A percentile compares a stretch with the other conserved stretches of the same genome.
Evolutionary conservation across 2,888 invertebrate genomes (phyloP).

Genomic region (Disparrhopalites patrizii): DNA sequence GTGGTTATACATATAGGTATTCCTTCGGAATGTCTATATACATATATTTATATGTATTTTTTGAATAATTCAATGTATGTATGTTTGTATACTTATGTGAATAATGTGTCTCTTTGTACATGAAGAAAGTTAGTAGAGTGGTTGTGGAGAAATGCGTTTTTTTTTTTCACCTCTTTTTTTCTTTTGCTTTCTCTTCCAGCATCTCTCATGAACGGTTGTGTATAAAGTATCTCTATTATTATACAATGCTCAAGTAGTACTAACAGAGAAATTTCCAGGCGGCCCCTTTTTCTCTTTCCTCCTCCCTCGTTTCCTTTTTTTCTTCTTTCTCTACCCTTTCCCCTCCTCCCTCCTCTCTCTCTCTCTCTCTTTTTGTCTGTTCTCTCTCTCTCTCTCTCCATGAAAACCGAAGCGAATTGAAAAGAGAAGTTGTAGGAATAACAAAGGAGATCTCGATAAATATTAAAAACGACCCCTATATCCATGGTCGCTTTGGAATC

Average conservation of each 20-base stretch:
- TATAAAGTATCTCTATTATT: slow-evolving; percentile 1
- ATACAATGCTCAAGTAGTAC: not conserved
- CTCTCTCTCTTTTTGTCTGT: no score
- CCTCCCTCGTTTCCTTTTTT: no score
- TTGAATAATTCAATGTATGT: not conserved
- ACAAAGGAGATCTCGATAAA: slow-evolving; percentile 49
- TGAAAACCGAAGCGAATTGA: slow-evolving; percentile 42
- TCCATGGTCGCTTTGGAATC: slow-evolving; percentile 46
- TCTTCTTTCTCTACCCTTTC: no score
- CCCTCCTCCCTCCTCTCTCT: no score
- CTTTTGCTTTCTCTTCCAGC: slow-evolving; percentile 17
- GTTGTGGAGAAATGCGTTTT: slow-evolving; percentile 22
- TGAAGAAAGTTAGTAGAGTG: slow-evolving; percentile 18
- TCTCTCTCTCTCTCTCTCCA: slow-evolving; percentile 4
- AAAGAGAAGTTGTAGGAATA: slow-evolving; percentile 48
- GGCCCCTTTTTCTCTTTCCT: no score
- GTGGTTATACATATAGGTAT: slow-evolving; percentile 10
- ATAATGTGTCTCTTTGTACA: slow-evolving; percentile 11
- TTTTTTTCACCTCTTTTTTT: no score
- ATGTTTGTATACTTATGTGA: not conserved
- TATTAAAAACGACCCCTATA: slow-evolving; percentile 49
- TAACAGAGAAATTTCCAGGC: not conserved
- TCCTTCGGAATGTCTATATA: no score
- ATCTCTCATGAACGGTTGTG: slow-evolving; percentile 14
- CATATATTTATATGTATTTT: not conserved